Evolutionary conservation across 2,888 invertebrate genomes (phyloP).

Genomic region (Brenthis hecate): DNA sequence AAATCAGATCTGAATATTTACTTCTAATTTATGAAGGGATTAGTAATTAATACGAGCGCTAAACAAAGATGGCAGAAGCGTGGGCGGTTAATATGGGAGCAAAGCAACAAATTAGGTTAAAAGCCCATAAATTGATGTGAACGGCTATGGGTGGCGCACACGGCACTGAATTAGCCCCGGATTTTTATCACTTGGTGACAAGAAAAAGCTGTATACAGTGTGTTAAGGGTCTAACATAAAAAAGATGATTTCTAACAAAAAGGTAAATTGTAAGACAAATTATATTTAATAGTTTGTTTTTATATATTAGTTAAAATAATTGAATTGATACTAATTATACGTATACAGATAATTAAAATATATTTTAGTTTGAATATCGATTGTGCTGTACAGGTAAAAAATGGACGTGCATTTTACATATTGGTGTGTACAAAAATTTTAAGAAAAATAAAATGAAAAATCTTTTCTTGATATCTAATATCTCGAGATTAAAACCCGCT

Average conservation of each 20-base stretch:
- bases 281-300: background rate
- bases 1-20: background rate
- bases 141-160: conserved; percentile 75
- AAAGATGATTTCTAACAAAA: background rate
- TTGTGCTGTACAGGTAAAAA: background rate
- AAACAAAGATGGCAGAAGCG: conserved; percentile 39
- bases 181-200: conserved; percentile 77
- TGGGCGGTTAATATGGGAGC: conserved; percentile 51
- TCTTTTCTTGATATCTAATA: conserved; percentile 24
- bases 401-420: conserved; percentile 1
- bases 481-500: conserved; percentile 50
- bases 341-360: background rate
- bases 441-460: conserved; percentile 19
- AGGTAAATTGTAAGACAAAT: background rate
- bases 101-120: conserved; percentile 80
- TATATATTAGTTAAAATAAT: background rate
- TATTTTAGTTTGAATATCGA: background rate
- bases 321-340: background rate
- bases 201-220: conserved; percentile 68
- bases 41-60: conserved; percentile 36
- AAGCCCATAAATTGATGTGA: conserved; percentile 80
- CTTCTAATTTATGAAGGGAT: conserved; percentile 32
- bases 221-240: conserved; percentile 45
- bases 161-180: conserved; percentile 75
- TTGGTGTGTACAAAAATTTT: background rate